Base-by-base conservation (phyloP, 2,113 vertebrate species). In the Carassius carassius region DNA sequence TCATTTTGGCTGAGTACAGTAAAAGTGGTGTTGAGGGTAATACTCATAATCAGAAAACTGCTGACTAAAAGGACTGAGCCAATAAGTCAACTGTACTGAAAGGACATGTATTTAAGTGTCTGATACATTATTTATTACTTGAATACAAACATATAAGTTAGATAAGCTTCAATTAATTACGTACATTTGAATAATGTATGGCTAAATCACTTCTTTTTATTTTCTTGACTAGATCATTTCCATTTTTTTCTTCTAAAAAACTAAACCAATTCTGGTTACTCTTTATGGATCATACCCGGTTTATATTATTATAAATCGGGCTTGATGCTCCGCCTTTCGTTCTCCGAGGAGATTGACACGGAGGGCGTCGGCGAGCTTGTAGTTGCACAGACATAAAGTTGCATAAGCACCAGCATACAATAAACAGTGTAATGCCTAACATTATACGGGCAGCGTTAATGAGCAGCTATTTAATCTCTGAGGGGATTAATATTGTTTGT, bases 111-210 rank as follows among this genome's bases (percentile, higher is more conserved):
- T 44, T 21, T 11, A 73, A 73, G 37, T n/a, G 1, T 44, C 70
- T 73, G 70, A 10, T 73, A n/a, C 44, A 73, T 73, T 37, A 73
- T 73, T 44, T 73, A 73, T 73, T 73, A 73, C 70, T 73, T 73
- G 9, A 73, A 73, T 4, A 41, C 19, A n/a, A 72, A 10, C 17
- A 72, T 10, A 72, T 35, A 72, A 44, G 69, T 35, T 72, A n/a
- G 19, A 72, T 72, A n/a, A n/a, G 32, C 17, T 21, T 72, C 35
- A 21, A 37, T 72, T 44, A 9, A 5, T n/a, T 72, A 10, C 12
- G 37, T 44, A 12, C 19, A 13, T 72, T 12, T n/a, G 19, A 72
- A 41, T 72, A 41, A 41, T 72, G 69, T 5, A 72, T 72, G 32
- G 35, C 41, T 35, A 44, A 37, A n/a, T 14, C 13, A 72, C 29